Evolutionary conservation across 1,140 invertebrate genomes (phyloP).

Genomic region (Maniola jurtina): DNA sequence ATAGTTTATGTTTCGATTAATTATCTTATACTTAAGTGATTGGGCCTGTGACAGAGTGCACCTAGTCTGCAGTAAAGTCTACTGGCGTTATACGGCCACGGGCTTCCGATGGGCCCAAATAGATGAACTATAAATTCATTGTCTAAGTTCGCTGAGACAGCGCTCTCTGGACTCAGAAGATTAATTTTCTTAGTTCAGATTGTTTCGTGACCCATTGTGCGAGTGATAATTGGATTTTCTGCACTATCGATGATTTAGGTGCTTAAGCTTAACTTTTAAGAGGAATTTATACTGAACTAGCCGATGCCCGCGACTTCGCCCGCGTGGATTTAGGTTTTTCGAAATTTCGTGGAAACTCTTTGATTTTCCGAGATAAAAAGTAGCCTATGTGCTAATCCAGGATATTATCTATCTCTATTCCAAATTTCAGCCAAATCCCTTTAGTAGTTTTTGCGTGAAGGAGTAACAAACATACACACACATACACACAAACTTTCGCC

Average conservation of each 20-base stretch:
- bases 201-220: conserved; percentile 77
- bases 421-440: too few relatives aligned
- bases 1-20: too few relatives aligned
- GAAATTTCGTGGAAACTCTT: too few relatives aligned
- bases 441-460: too few relatives aligned
- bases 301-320: too few relatives aligned
- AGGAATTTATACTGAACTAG: conserved; percentile 27
- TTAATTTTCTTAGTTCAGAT: conserved; percentile 79
- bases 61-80: neutral
- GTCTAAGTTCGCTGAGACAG: conserved; percentile 75
- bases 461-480: too few relatives aligned
- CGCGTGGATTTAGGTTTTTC: too few relatives aligned
- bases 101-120: conserved; percentile 67
- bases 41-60: neutral
- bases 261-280: conserved; percentile 48
- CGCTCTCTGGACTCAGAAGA: conserved; percentile 74
- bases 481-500: too few relatives aligned
- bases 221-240: conserved; percentile 77
- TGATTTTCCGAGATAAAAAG: too few relatives aligned
- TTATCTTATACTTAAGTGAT: too few relatives aligned
- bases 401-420: too few relatives aligned
- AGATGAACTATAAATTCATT: conserved; percentile 77
- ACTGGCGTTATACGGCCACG: conserved; percentile 36
- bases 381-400: too few relatives aligned
- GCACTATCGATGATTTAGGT: conserved; percentile 71